Evolutionary conservation across 2,797 vertebrate species (phyloP), one percentile per base, ranked within the genome.

Genomic region (Peromyscus eremicus): DNA sequence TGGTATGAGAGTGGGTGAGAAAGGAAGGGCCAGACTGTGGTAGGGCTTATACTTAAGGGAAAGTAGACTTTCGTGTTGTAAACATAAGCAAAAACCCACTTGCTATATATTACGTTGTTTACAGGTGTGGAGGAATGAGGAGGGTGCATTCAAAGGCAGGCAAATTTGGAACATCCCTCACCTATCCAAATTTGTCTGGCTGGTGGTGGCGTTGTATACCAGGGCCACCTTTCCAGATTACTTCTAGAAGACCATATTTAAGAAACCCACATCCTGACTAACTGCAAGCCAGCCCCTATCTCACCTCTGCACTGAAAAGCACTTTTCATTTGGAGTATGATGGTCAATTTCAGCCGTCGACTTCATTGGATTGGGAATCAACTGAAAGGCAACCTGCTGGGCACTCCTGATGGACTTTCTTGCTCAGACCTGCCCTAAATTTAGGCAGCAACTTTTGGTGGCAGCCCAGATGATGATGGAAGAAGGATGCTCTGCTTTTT

Each of bases 171-270:
- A 49, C 4, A 57, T 2, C n/a, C 46, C 77, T 71, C 11, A 25
- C 23, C 66, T 12, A 5, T 34, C 40, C 10, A 19, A 6, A 29
- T 17, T 12, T 27, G 17, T 14, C 34, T 43, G 13, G 3, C 0
- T 6, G 34, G n/a, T 43, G 25, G 49, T 40, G 5, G 1, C 19
- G 87, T 57, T 2, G 13, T 27, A 23, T 1, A 3, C 0, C 1
- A 6, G 4, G 43, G 66, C 71, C 52, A 11, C 60, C 84, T 73
- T 76, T 43, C 52, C 12, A 27, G 1, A 6, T 40, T n/a, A 29
- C 68, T 91, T 73, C 75, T 11, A 57, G 70, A 81, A 85, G 79
- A 46, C 34, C 49, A 1, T 17, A 14, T 55, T 81, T 75, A 71
- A 71, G 55, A 64, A 93, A 89, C 5, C 37, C 64, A 29, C 49